Base-by-base conservation (phyloP, 1,140 invertebrate species). In the Drosophila fuyamai region DNA sequence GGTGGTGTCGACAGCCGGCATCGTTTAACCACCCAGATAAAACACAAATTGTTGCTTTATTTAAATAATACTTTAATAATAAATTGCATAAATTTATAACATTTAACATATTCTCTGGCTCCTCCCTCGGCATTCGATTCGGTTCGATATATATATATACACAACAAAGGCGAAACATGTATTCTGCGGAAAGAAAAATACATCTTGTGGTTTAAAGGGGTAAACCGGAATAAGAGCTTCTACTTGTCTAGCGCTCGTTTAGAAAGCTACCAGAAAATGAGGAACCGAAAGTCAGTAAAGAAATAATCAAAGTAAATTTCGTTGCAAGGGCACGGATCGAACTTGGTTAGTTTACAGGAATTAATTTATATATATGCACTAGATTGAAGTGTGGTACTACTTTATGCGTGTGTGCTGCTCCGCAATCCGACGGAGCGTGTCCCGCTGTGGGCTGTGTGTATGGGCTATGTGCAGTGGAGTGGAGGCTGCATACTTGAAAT, bases 31-130 rank as follows among this genome's bases (percentile, higher is more conserved):
- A 13, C 27, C 27, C 48, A 36, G 29, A 65, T 73, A 12, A 78
- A 81, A 56, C 43, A 78, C 50, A 38, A 41, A 40, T 81, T 82
- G 73, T 81, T 88, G 59, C 73, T 89, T 91, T 82, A 85, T 91
- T 90, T 82, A 74, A 85, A 85, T 89, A 91, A 91, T 91, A 90
- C 84, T 90, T 90, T 80, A 90, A 89, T 90, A 90, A 90, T 91
- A 90, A 90, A 90, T 90, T 90, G 86, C 86, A 82, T 90, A 89
- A 89, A 84, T 90, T 84, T 80, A 89, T 89, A 89, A 89, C 84
- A 89, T 89, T 89, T 89, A 89, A 89, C 85, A 89, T 84, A 89
- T 89, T 89, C 66, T 77, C 83, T 79, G 59, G 65, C 57, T 62
- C 68, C 65, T 23, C 13, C 35, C 43, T 63, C 23, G 54, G 41